Evolutionary conservation across 1,140 invertebrate genomes (phyloP).

Genomic region (Drosophila triauraria): DNA sequence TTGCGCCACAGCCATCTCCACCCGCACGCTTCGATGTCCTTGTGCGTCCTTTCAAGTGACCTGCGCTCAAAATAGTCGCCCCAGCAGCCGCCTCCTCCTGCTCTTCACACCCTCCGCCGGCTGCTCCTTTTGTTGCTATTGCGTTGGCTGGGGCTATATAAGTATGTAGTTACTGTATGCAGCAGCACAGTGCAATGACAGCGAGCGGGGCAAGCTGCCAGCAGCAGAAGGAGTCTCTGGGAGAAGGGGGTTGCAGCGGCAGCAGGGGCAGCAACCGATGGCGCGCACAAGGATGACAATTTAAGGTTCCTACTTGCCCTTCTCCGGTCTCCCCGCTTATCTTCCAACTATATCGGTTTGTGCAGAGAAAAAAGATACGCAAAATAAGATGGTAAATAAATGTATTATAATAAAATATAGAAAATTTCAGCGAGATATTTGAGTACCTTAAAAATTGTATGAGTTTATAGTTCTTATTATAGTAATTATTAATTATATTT

Average conservation of each 20-base stretch:
- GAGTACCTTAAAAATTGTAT: too few relatives aligned
- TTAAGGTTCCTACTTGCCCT: constrained; percentile 55
- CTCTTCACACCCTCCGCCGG: constrained; percentile 3
- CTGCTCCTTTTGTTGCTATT: constrained; percentile 16
- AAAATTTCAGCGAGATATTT: too few relatives aligned
- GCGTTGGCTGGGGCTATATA: constrained; percentile 8
- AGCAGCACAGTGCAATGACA: constrained; percentile 68
- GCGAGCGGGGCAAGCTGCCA: constrained; percentile 51
- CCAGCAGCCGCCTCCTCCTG: constrained; percentile 26
- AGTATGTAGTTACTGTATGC: constrained; percentile 32
- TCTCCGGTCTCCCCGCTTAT: neutral
- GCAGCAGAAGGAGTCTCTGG: constrained; percentile 28
- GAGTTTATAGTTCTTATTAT: too few relatives aligned
- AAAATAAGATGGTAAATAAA: neutral
- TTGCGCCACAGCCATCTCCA: constrained; percentile 43
- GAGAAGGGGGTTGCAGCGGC: constrained; percentile 10
- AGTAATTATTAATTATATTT: too few relatives aligned
- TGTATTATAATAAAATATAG: neutral
- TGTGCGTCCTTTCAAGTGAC: constrained; percentile 76
- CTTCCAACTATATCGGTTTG: too few relatives aligned
- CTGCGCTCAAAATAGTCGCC: constrained; percentile 68
- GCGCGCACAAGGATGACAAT: constrained; percentile 62
- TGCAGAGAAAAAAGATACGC: neutral
- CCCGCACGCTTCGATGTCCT: constrained; percentile 61
- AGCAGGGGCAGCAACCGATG: constrained; percentile 49